Percentiles rank a stretch among this genome's conserved stretches.
phyloP scores from a whole-genome alignment of 2,888 invertebrate genomes.

The Orchesella flavescens region DNA sequence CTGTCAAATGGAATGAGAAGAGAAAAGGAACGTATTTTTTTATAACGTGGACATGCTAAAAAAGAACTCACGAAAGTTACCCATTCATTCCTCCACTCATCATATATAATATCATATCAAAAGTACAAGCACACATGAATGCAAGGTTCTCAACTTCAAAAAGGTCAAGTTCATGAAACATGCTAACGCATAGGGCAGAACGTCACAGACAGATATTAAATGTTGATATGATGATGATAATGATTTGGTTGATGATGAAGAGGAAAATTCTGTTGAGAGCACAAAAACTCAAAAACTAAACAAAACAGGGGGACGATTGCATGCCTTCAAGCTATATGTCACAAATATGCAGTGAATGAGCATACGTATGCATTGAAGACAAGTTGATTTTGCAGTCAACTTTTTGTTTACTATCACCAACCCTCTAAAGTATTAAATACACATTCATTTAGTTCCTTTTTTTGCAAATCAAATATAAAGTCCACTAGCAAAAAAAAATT shows the following conservation, averaged over 20 bases:
- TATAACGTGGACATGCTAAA: too few species aligned
- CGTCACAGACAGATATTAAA: slow-evolving; percentile 1
- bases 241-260: slow-evolving; percentile 4
- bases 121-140: neutral
- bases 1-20: slow-evolving; percentile 15
- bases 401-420: slow-evolving; percentile 21
- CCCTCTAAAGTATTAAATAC: slow-evolving; percentile 39
- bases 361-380: neutral
- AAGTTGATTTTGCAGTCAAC: slow-evolving; percentile 29
- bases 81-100: slow-evolving; percentile 5
- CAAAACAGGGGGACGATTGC: neutral
- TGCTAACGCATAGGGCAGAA: slow-evolving; percentile 18
- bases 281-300: neutral
- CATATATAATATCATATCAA: too few species aligned
- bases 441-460: neutral
- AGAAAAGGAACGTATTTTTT: slow-evolving; percentile 5
- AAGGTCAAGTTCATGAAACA: slow-evolving; percentile 59
- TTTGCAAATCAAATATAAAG: slow-evolving; percentile 14
- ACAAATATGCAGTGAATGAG: neutral
- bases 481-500: neutral
- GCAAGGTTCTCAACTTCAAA: neutral
- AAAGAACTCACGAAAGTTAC: slow-evolving; percentile 11
- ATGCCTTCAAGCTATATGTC: slow-evolving; percentile 47
- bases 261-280: slow-evolving; percentile 7
- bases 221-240: slow-evolving; percentile 9